These are phyloP conservation scores for Hemicordylus capensis DNA, from an alignment of 2,113 vertebrate genomes.

Conservation along the genomic window DNA sequence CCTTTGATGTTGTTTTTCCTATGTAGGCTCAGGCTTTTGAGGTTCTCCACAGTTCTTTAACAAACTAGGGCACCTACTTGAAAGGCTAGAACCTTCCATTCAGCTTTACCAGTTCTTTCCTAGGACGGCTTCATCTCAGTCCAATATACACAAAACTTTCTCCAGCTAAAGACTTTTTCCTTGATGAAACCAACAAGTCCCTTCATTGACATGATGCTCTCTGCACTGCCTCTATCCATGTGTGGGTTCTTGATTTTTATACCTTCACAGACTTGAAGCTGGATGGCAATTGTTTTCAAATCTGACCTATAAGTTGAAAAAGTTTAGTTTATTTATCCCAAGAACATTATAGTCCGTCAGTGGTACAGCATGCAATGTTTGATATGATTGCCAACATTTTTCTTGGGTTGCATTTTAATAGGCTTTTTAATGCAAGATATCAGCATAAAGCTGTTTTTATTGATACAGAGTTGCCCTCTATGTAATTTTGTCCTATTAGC, in stretches of 20 bases:
- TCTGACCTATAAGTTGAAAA: background rate
- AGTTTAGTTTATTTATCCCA: background rate
- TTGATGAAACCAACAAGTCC: background rate
- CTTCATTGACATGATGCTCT: background rate
- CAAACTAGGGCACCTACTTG: background rate
- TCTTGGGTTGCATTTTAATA: background rate
- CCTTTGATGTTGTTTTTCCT: no score
- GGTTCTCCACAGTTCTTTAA: background rate
- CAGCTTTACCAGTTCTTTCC: background rate
- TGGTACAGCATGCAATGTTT: background rate
- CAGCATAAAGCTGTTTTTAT: background rate
- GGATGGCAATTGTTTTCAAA: background rate
- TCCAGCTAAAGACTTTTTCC: background rate
- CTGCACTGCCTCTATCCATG: background rate
- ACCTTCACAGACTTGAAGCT: no score
- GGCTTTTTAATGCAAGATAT: background rate
- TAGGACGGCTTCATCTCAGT: background rate
- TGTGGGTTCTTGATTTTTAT: background rate
- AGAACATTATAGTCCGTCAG: background rate
- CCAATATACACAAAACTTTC: background rate
- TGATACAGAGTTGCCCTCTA: background rate
- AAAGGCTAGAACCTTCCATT: background rate
- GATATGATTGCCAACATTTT: background rate
- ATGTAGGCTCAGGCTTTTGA: background rate
- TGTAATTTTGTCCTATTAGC: slow-evolving; percentile 3